A percentile compares a stretch with the other conserved stretches of the same genome.
phyloP scores from a whole-genome alignment of 1,140 invertebrate species.

The Drosophila pectinifera region DNA sequence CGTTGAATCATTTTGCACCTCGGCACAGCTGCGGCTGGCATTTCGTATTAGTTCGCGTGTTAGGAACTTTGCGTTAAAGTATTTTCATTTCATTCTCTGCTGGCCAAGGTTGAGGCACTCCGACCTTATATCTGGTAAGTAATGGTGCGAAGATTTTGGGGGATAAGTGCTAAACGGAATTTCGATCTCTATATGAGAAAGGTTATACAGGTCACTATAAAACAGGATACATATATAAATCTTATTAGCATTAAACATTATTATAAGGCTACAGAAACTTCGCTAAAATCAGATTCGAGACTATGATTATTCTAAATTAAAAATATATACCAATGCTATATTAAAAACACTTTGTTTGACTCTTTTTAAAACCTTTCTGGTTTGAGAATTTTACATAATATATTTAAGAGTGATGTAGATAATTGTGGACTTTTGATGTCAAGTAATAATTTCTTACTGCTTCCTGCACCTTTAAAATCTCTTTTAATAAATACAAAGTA shows the following conservation, averaged over 20 bases:
- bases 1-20: conserved; percentile 66
- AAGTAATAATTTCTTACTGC: no score
- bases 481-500: not conserved
- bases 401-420: no score
- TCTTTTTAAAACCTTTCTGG: no score
- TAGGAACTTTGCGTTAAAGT: conserved; percentile 25
- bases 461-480: not conserved
- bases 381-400: no score
- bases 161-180: not conserved
- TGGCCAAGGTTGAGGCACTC: conserved; percentile 25
- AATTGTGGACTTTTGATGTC: no score
- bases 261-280: no score
- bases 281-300: no score
- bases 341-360: no score
- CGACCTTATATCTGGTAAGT: conserved; percentile 28
- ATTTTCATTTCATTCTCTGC: conserved; percentile 20
- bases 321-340: no score
- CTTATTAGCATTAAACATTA: not conserved
- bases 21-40: conserved; percentile 26
- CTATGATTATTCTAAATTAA: no score
- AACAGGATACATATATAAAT: not conserved
- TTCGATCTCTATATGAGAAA: no score
- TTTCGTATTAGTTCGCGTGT: conserved; percentile 57
- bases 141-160: not conserved
- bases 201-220: no score